Conservation (phyloP, 2,113 vertebrate genomes). For the Pungitius pungitius region DNA sequence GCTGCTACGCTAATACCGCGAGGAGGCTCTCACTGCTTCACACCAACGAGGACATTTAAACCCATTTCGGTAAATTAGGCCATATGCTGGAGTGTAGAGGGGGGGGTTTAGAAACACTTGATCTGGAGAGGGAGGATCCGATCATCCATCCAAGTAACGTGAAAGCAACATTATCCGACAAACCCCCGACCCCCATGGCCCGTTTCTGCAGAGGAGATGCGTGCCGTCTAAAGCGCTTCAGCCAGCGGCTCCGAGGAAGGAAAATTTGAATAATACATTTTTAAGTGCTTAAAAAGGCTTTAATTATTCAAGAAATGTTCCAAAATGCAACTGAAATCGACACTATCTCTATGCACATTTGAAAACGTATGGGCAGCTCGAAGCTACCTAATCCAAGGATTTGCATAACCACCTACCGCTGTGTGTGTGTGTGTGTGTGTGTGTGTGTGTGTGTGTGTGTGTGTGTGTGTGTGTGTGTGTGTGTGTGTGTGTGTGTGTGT, state of each 20-base stretch:
- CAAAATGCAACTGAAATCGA: conserved; percentile 51
- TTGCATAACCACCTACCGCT: conserved; percentile 43
- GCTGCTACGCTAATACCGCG: conserved; percentile 35
- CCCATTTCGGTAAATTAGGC: conserved; percentile 36
- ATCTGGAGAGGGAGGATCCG: conserved; percentile 9
- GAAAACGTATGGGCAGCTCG: conserved; percentile 45
- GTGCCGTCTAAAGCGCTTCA: conserved; percentile 40
- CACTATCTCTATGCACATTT: conserved; percentile 37
- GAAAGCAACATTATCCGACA: conserved; percentile 19
- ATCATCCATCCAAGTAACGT: conserved; percentile 26
- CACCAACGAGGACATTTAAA: conserved; percentile 23
- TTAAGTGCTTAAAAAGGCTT: conserved; percentile 29
- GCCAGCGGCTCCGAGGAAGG: conserved; percentile 26
- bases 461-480: background rate
- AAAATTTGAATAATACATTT: conserved; percentile 40
- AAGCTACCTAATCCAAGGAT: conserved; percentile 50
- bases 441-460: background rate
- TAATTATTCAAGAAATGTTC: conserved; percentile 53
- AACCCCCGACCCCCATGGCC: too few species aligned
- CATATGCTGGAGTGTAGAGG: conserved; percentile 19
- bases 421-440: background rate
- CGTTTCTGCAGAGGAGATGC: conserved; percentile 6
- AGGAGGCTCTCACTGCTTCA: conserved; percentile 36
- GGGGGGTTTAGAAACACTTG: conserved; percentile 14
- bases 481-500: background rate